phyloP scores from a whole-genome alignment of 2,797 vertebrate genomes.

The Hemitrygon akajei region DNA sequence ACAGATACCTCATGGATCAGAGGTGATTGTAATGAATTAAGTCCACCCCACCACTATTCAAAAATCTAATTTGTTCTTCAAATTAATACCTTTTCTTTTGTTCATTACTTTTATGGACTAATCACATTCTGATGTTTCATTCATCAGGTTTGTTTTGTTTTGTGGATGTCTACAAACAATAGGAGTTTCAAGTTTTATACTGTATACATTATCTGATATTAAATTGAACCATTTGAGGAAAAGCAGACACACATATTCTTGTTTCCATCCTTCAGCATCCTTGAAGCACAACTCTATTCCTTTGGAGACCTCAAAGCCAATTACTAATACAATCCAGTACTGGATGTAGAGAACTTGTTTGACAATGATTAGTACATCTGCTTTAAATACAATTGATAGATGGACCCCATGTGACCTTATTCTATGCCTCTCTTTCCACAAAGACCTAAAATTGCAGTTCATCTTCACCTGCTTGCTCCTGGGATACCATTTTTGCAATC shows the following conservation, averaged over 20 bases:
- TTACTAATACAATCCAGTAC: background rate
- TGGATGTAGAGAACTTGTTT: constrained; percentile 16
- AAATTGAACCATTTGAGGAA: background rate
- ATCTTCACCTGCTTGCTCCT: constrained; percentile 11
- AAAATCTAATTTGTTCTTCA: background rate
- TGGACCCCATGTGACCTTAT: constrained; percentile 6
- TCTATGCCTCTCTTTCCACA: background rate
- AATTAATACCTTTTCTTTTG: background rate
- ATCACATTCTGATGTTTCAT: too few species aligned
- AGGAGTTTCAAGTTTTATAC: too few species aligned
- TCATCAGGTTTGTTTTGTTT: too few species aligned
- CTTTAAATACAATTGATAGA: constrained; percentile 33
- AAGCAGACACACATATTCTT: background rate
- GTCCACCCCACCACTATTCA: background rate
- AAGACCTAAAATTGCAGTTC: constrained; percentile 25
- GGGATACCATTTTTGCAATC: constrained; percentile 18
- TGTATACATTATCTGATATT: too few species aligned
- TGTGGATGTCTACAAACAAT: too few species aligned
- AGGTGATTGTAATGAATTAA: background rate
- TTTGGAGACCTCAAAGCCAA: background rate
- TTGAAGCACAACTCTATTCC: constrained; percentile 24
- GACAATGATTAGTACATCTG: constrained; percentile 24
- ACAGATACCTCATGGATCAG: background rate
- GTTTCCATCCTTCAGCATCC: background rate
- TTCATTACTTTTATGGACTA: background rate